These are phyloP conservation scores for Spodoptera litura DNA, from an alignment of 1,140 invertebrate genomes.

Conservation along the genomic window DNA sequence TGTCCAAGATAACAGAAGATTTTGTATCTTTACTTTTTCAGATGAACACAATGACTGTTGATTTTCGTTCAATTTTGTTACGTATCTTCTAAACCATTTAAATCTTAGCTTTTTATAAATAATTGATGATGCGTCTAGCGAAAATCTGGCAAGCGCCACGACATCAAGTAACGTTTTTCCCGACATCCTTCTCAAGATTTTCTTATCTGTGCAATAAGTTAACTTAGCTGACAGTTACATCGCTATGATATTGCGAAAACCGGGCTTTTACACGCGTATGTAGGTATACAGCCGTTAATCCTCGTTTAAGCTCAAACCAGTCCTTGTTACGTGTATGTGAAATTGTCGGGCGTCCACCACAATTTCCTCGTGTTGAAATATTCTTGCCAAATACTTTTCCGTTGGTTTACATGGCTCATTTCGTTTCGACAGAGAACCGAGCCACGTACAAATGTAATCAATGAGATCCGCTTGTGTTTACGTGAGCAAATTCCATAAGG, in stretches of 20 bases:
- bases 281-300: conserved; percentile 16
- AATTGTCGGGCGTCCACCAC: conserved; percentile 40
- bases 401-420: conserved; percentile 45
- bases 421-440: conserved; percentile 60
- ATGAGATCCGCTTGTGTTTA: conserved; percentile 78
- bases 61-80: too few relatives aligned
- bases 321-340: conserved; percentile 47
- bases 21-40: too few relatives aligned
- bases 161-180: not conserved
- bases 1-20: not conserved
- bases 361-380: conserved; percentile 46
- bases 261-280: conserved; percentile 23
- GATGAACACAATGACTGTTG: too few relatives aligned
- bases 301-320: conserved; percentile 42
- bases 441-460: conserved; percentile 74
- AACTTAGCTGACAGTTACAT: conserved; percentile 19
- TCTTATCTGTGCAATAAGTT: conserved; percentile 6
- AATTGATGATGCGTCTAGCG: not conserved
- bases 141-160: conserved; percentile 6
- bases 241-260: conserved; percentile 10
- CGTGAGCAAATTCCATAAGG: conserved; percentile 73
- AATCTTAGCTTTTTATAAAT: too few relatives aligned
- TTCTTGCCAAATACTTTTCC: conserved; percentile 53
- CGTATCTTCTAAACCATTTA: too few relatives aligned
- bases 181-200: not conserved